These are phyloP conservation scores for Rhynchomys soricoides DNA, from an alignment of 2,113 vertebrate species.

Conservation along the genomic window DNA sequence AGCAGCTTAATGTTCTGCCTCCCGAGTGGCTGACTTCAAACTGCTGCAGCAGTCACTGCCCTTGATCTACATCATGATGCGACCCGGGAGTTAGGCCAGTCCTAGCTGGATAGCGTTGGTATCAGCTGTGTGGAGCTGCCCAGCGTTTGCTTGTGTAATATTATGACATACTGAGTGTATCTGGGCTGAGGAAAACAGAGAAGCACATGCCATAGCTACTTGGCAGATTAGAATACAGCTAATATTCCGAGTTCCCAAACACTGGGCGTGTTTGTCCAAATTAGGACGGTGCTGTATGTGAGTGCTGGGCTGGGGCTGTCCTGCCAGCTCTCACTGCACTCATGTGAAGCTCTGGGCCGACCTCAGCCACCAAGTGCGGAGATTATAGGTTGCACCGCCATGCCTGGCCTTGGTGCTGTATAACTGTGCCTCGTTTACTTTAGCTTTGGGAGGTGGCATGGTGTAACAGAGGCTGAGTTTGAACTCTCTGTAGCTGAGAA, in stretches of 20 bases:
- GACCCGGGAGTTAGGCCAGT: background rate
- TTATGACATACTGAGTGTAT: conserved; percentile 28
- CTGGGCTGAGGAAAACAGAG: conserved; percentile 56
- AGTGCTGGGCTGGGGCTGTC: conserved; percentile 33
- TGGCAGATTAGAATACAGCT: conserved; percentile 59
- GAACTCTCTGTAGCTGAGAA: background rate
- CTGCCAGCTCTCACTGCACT: background rate
- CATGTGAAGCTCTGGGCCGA: background rate
- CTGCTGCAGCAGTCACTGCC: conserved; percentile 37
- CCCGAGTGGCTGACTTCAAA: conserved; percentile 44
- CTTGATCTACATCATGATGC: background rate
- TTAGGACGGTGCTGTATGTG: conserved; percentile 31
- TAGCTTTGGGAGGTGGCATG: background rate
- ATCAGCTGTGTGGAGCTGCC: background rate
- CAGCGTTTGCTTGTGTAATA: conserved; percentile 29
- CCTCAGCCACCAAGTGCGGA: background rate
- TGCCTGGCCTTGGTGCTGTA: background rate
- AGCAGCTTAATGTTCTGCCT: conserved; percentile 49
- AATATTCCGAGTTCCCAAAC: conserved; percentile 63
- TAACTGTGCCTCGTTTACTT: background rate
- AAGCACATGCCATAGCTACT: conserved; percentile 49
- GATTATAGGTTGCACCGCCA: background rate
- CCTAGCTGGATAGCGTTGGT: background rate
- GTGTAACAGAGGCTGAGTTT: background rate
- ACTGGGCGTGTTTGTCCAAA: conserved; percentile 64